Percentiles rank a stretch among this genome's conserved stretches.
phyloP scores from a whole-genome alignment of 2,888 invertebrate genomes.

The Incurvaria masculella region DNA sequence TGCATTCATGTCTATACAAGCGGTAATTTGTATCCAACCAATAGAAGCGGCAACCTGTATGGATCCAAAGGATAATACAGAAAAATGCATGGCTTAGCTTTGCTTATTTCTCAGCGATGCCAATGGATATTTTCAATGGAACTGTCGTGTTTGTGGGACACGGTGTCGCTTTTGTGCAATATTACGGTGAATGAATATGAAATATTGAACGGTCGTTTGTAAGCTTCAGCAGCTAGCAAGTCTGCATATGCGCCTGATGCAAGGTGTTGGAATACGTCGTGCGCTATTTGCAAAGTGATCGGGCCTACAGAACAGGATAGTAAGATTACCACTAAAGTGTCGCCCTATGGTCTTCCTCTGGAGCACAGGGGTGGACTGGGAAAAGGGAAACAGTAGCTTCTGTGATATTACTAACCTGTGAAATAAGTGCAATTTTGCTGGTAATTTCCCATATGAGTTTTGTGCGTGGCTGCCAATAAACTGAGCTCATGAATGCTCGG shows the following conservation, averaged over 20 bases:
- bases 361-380: conserved; percentile 55
- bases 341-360: conserved; percentile 55
- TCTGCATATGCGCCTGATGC: neutral
- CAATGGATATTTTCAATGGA: conserved; percentile 19
- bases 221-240: neutral
- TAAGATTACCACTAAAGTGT: neutral
- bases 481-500: conserved; percentile 58
- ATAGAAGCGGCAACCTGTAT: conserved; percentile 27
- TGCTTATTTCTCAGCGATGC: conserved; percentile 24
- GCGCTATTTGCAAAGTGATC: neutral
- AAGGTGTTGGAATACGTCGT: neutral
- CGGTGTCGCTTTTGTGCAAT: neutral
- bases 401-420: conserved; percentile 47
- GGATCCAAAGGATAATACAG: conserved; percentile 36
- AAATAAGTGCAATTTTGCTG: conserved; percentile 58
- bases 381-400: neutral
- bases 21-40: neutral
- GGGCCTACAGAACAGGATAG: neutral
- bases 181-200: neutral
- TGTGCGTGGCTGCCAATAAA: conserved; percentile 59
- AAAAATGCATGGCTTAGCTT: conserved; percentile 36
- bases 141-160: neutral
- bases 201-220: neutral
- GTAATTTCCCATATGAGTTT: conserved; percentile 57
- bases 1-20: neutral